Percentiles rank a stretch among this genome's conserved stretches.
phyloP scores from a whole-genome alignment of 2,797 vertebrate genomes.

The Cynopterus sphinx region DNA sequence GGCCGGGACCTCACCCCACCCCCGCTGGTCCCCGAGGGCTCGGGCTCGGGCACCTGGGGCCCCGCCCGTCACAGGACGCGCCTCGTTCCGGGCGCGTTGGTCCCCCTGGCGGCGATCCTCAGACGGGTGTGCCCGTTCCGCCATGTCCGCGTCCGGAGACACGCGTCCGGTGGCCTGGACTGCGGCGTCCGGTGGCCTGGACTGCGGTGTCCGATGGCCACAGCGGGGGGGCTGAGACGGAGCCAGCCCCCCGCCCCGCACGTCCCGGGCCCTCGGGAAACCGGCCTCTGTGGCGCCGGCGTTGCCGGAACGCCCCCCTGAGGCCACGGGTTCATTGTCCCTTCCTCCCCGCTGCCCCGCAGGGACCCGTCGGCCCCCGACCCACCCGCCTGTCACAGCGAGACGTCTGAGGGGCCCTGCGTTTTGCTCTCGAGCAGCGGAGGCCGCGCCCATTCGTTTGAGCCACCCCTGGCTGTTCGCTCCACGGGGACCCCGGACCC shows the following conservation, averaged over 20 bases:
- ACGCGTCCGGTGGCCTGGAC: background rate
- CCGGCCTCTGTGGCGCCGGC: accelerated
- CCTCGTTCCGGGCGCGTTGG: too few species aligned
- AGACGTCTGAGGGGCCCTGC: accelerated
- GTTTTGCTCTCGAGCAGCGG: too few species aligned
- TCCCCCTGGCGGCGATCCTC: too few species aligned
- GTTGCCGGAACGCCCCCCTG: accelerated
- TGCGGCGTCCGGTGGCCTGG: too few species aligned
- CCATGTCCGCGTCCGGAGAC: background rate
- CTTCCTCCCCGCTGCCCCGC: too few species aligned
- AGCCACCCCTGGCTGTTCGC: accelerated
- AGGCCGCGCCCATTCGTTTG: accelerated
- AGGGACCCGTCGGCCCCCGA: accelerated
- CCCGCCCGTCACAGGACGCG: too few species aligned
- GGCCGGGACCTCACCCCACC: too few species aligned
- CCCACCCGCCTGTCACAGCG: accelerated
- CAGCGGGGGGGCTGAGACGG: too few species aligned
- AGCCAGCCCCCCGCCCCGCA: background rate
- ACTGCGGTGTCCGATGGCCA: background rate
- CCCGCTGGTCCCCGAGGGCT: too few species aligned
- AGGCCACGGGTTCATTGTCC: accelerated
- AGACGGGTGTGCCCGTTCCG: background rate
- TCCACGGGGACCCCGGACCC: background rate
- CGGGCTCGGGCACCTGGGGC: too few species aligned
- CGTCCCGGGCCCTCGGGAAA: accelerated